Conservation (phyloP, 2,797 vertebrate genomes). For the Phoebastria nigripes region DNA sequence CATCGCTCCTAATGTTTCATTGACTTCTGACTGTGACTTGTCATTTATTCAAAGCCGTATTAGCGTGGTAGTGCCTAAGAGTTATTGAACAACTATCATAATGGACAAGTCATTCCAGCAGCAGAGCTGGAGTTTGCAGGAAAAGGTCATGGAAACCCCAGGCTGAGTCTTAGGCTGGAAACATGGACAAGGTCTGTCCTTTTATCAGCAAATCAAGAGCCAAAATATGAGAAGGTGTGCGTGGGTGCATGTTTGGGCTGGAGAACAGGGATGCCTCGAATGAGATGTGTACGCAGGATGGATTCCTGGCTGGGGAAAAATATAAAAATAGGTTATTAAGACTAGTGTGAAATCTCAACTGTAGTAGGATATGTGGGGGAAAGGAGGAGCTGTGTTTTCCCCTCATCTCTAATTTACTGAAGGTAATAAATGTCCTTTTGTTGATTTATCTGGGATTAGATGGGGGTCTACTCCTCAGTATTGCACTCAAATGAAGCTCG, state of each 20-base stretch:
- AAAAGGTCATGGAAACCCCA: background rate
- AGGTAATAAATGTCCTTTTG: background rate
- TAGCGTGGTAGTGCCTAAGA: background rate
- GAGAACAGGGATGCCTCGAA: background rate
- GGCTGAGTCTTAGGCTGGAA: background rate
- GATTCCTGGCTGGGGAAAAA: background rate
- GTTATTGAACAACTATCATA: background rate
- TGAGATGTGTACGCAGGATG: background rate
- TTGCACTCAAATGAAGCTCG: accelerated
- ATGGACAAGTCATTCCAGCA: background rate
- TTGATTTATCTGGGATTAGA: background rate
- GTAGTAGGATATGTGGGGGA: background rate
- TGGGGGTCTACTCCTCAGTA: background rate
- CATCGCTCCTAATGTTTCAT: background rate
- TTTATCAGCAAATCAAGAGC: background rate
- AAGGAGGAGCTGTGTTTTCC: background rate
- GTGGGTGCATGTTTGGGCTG: background rate
- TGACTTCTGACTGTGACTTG: slow-evolving; percentile 8
- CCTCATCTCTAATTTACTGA: background rate
- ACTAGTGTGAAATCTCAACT: background rate
- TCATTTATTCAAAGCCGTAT: background rate
- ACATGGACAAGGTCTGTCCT: background rate
- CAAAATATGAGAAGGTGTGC: background rate
- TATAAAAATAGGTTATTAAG: background rate
- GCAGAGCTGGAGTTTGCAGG: background rate